phyloP scores from a whole-genome alignment of 2,797 vertebrate species.

The Sphenopsis melanotis region DNA sequence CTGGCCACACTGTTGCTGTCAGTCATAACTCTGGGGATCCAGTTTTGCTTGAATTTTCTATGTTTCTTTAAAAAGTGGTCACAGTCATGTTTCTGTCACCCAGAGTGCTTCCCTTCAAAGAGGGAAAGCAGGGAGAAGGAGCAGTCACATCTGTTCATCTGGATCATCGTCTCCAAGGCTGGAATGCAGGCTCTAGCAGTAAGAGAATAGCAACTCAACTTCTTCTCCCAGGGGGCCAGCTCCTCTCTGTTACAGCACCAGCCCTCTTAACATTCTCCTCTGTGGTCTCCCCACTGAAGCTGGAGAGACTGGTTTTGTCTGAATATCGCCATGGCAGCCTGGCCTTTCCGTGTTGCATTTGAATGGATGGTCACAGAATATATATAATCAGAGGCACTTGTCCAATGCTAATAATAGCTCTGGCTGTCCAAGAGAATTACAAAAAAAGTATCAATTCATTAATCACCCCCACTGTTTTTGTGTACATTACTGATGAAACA shows the following conservation, averaged over 20 bases:
- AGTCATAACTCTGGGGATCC: not conserved
- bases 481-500: not conserved
- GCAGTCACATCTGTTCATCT: not conserved
- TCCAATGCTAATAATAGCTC: not conserved
- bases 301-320: not conserved
- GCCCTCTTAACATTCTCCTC: not conserved
- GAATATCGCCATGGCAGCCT: not conserved
- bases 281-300: not conserved
- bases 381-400: not conserved
- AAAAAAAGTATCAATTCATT: conserved; percentile 25
- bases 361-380: not conserved
- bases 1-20: not conserved
- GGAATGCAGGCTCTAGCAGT: not conserved
- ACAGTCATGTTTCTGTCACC: not conserved
- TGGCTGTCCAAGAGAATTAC: not conserved
- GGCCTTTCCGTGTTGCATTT: not conserved
- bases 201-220: not conserved
- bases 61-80: not conserved
- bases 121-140: not conserved
- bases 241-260: not conserved
- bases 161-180: not conserved
- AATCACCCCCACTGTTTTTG: conserved; percentile 29
- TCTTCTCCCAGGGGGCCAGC: not conserved
- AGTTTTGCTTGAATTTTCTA: not conserved
- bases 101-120: not conserved